Evolutionary conservation across 2,113 vertebrate species (phyloP).

Genomic region (Sylvietta virens): DNA sequence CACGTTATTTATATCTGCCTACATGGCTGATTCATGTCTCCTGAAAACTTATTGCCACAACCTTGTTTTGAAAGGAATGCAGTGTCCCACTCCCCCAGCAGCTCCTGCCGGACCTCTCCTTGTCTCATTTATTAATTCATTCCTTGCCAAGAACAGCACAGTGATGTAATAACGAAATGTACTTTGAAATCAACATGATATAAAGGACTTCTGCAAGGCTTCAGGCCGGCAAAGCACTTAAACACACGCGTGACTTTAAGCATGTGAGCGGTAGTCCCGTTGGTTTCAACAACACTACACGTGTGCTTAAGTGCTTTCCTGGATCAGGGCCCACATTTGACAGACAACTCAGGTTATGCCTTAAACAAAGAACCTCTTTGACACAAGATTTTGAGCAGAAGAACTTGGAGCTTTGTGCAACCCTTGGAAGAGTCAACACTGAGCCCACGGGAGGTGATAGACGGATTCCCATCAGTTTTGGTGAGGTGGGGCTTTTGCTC

Average conservation of each 20-base stretch:
- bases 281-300: constrained; percentile 44
- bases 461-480: not conserved
- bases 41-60: not conserved
- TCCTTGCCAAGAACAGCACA: constrained; percentile 43
- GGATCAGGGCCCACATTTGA: constrained; percentile 24
- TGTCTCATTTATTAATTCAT: constrained; percentile 62
- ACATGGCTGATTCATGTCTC: constrained; percentile 26
- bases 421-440: not conserved
- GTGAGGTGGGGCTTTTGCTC: not conserved
- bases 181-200: constrained; percentile 64
- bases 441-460: not conserved
- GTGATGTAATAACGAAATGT: constrained; percentile 54
- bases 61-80: constrained; percentile 44
- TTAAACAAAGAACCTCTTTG: constrained; percentile 59
- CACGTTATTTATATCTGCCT: constrained; percentile 14
- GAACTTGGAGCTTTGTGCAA: not conserved
- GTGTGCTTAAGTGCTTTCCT: constrained; percentile 66
- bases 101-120: constrained; percentile 31
- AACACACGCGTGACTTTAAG: constrained; percentile 44
- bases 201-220: constrained; percentile 61
- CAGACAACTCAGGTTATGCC: constrained; percentile 57
- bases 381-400: not conserved
- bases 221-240: constrained; percentile 60
- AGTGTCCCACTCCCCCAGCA: constrained; percentile 23
- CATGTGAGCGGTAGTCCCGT: not conserved